Evolutionary conservation across 2,888 invertebrate genomes (phyloP), one percentile per base, ranked within the genome.

Genomic region (Tenthredo amoena): DNA sequence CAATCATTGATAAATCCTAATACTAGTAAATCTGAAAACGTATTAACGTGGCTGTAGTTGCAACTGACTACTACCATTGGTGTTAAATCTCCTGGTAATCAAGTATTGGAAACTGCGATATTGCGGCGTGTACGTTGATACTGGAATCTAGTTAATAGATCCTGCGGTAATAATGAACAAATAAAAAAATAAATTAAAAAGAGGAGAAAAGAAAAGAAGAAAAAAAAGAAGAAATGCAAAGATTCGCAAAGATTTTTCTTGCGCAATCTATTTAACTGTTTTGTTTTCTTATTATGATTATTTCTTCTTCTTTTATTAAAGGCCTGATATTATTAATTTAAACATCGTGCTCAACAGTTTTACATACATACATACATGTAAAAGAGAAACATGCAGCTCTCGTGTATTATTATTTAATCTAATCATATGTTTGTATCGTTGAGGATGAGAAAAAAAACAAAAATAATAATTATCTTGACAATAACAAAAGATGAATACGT

Each of bases 1-100:
- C 97, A 98, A 94, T 97, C 97, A 89, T 95, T 98, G 92, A 97
- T 98, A 93, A 97, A 97, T 94, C 97, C 98, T 89, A 96, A 97
- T 91, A 96, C 96, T 92, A 97, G 96, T 94, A 98, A 98, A 95
- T 96, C 97, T 92, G 97, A 97, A 94, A 97, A 97, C 94, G 96
- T 96, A 92, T 95, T 98, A 91, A 98, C 97, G 93, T 98, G 98
- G 98, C 96, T 98, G 95, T 98, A 96, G 81, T 81, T 7, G 40
- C n/a, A 62, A 62, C 37, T 26, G 26, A 62, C 10, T 26, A 62
- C 21, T 62, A 26, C 55, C n/a, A 55, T 55, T 55, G 55, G 55
- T n/a, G n/a, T 55, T n/a, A 7, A 47, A 47, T 26, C 21, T n/a
- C 0, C 6, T 47, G 76, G 76, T 76, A 47, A 47, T 26, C 15